Evolutionary conservation across 2,888 invertebrate species (phyloP), one percentile per base, ranked within the genome.

Genomic region (Ophioninae sp.): DNA sequence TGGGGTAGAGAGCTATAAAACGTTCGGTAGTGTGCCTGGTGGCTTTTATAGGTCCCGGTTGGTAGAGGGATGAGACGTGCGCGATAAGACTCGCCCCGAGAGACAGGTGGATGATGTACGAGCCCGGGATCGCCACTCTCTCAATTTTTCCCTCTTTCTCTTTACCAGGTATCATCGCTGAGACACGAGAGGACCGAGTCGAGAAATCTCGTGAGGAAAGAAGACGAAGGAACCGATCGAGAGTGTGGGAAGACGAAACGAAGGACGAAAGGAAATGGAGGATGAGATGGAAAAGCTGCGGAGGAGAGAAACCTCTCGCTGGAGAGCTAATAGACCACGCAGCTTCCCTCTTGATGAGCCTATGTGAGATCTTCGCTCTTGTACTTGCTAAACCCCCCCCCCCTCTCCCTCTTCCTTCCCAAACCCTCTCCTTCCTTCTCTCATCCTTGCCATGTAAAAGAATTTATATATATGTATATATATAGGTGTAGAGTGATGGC

Each of bases 81-180:
- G 86, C 79, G 87, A 87, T 88, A 87, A 87, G 87, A 84, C 81
- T 79, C 79, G 65, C 79, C 75, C 76, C 85, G 87, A 86, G 83
- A 86, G 86, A 79, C 86, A 85, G 83, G 83, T 83, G 83, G 83
- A 81, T 81, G 82, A 81, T 80, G 82, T 85, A 74, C 84, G 86
- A 85, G 85, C 84, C 86, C 85, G 86, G 86, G 87, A 86, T 86
- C 85, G 86, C 88, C 87, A 83, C 85, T 87, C 59, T 51, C 51
- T 10, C 51, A 13, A 13, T 41, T 9, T 41, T 41, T 75, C 63
- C 88, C 87, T 87, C 85, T 87, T 89, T 87, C 86, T 88, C 63
- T n/a, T 61, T 59, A 63, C 59, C 44, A 68, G 41, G 68, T 30
- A 30, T 67, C 41, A 23, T 41, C 63, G 51, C 51, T 65, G 85